Percentiles rank a stretch among this genome's conserved stretches.
Evolutionary conservation across 2,888 invertebrate genomes (phyloP).

Genomic region (Sepioteuthis lessoniana): DNA sequence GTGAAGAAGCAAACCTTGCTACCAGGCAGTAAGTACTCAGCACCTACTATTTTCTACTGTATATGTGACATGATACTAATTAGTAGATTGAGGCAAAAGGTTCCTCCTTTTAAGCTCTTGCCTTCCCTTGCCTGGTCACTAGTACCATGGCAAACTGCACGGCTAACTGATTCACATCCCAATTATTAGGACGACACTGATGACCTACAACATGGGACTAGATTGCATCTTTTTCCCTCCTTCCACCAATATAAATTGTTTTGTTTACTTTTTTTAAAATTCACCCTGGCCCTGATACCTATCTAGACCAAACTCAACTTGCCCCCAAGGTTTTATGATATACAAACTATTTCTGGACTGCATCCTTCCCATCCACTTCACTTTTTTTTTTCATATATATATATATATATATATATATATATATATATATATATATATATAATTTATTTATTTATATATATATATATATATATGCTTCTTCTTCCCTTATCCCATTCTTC

Average conservation of each 20-base stretch:
- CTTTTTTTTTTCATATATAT: too few relatives aligned
- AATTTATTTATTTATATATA: slow-evolving; percentile 25
- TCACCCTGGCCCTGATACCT: not conserved
- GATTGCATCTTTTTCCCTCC: not conserved
- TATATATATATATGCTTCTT: not conserved
- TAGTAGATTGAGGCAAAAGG: not conserved
- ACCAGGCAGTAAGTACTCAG: slow-evolving; percentile 56
- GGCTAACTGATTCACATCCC: slow-evolving; percentile 10
- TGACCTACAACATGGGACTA: slow-evolving; percentile 33
- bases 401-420: not conserved
- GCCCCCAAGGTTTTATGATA: too few relatives aligned
- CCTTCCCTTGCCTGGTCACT: not conserved
- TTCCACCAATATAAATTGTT: not conserved
- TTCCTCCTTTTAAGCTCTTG: not conserved
- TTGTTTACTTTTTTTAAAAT: not conserved
- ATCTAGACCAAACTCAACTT: too few relatives aligned
- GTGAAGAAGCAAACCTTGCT: slow-evolving; percentile 66
- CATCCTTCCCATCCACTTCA: too few relatives aligned
- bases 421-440: not conserved
- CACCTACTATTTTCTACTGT: slow-evolving; percentile 35
- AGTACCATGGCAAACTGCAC: not conserved
- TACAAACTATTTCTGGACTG: too few relatives aligned
- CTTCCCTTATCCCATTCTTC: too few relatives aligned
- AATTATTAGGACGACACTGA: slow-evolving; percentile 1
- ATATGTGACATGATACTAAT: slow-evolving; percentile 8